Percentiles rank a stretch among this genome's conserved stretches.
Conservation (phyloP, 2,113 vertebrate species). For the Lasiurus cinereus region DNA sequence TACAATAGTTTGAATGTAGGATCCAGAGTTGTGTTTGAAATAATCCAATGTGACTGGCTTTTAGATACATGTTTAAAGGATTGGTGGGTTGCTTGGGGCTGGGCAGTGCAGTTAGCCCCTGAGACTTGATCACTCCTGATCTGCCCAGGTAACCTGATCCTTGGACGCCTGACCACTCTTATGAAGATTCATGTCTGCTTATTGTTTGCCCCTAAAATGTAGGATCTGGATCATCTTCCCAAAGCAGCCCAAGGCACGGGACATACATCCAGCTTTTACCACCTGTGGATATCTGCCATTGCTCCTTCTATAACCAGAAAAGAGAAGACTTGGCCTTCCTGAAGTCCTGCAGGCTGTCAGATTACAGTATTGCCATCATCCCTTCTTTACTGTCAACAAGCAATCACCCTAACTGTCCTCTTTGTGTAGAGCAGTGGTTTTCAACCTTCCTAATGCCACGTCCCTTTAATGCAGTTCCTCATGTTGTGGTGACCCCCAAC, state of each 20-base stretch:
- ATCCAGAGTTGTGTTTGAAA: not conserved
- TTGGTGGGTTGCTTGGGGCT: not conserved
- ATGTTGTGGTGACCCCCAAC: no score
- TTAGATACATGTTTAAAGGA: not conserved
- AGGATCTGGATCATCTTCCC: not conserved
- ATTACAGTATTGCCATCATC: not conserved
- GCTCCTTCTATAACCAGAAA: not conserved
- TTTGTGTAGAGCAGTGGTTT: not conserved
- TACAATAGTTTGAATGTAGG: not conserved
- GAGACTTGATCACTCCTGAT: not conserved
- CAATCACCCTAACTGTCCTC: not conserved
- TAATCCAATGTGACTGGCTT: not conserved
- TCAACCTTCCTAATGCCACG: no score
- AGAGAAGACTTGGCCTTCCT: not conserved
- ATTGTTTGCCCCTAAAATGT: not conserved
- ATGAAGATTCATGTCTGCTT: not conserved
- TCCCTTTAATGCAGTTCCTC: no score
- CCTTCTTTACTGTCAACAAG: not conserved
- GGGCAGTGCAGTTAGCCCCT: not conserved
- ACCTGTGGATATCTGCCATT: not conserved
- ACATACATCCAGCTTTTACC: not conserved
- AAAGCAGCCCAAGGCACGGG: not conserved
- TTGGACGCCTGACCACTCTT: not conserved
- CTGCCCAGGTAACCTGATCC: not conserved
- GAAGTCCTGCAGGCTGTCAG: not conserved